Evolutionary conservation across 2,888 invertebrate species (phyloP).

Genomic region (Philopedon plagiatum): DNA sequence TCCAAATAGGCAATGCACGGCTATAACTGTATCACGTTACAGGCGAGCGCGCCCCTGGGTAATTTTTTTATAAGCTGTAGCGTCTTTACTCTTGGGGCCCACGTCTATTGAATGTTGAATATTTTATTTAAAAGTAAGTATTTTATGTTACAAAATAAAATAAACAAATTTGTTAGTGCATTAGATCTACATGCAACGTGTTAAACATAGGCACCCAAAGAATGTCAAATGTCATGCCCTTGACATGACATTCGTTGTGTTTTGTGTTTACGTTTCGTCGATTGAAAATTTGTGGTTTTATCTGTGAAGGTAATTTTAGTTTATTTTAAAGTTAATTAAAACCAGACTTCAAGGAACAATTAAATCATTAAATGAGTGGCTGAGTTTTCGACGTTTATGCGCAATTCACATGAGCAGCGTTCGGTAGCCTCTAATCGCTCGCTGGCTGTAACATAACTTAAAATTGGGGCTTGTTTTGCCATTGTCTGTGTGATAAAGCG

Average conservation of each 20-base stretch:
- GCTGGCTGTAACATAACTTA: no score
- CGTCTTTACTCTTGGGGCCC: no score
- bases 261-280: background rate
- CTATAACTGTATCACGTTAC: no score
- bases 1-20: no score
- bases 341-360: background rate
- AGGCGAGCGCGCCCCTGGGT: no score
- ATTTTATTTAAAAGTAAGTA: no score
- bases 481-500: conserved; percentile 57
- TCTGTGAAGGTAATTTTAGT: background rate
- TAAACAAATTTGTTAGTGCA: background rate
- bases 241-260: background rate
- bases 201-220: background rate
- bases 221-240: background rate
- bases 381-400: background rate
- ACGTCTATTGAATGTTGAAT: no score
- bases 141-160: background rate
- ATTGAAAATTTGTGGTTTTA: background rate
- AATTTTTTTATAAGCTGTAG: no score
- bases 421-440: background rate
- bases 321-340: background rate
- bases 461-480: conserved; percentile 60
- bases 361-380: background rate
- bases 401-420: background rate
- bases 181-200: background rate